Percentiles rank a stretch among this genome's conserved stretches.
Evolutionary conservation across 2,113 vertebrate genomes (phyloP).

Genomic region (Cinclus mexicanus): DNA sequence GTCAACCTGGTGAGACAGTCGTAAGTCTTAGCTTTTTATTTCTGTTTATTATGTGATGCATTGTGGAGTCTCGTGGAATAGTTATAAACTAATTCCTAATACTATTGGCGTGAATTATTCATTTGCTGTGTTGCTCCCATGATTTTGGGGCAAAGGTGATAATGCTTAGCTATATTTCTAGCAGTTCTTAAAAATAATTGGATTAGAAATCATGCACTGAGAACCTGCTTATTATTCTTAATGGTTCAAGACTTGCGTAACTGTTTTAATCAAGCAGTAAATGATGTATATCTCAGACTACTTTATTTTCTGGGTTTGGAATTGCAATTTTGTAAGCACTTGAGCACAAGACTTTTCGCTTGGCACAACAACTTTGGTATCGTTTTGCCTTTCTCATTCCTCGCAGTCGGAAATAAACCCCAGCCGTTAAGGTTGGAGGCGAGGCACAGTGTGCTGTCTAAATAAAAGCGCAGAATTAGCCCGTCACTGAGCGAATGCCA

Average conservation of each 20-base stretch:
- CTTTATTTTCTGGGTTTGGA: constrained; percentile 20
- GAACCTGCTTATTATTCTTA: constrained; percentile 54
- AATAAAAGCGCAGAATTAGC: constrained; percentile 53
- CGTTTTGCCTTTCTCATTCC: constrained; percentile 31
- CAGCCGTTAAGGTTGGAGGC: not conserved
- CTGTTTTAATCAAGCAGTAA: constrained; percentile 59
- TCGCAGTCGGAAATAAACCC: not conserved
- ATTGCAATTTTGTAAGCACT: constrained; percentile 4
- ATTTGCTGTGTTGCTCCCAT: constrained; percentile 12
- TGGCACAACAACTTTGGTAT: constrained; percentile 5
- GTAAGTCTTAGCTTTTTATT: not conserved
- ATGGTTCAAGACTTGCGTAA: constrained; percentile 26
- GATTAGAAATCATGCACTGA: constrained; percentile 46
- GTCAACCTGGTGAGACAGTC: not conserved
- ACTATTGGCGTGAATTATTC: constrained; percentile 34
- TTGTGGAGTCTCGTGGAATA: not conserved
- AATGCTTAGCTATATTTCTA: constrained; percentile 22
- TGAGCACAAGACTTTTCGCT: constrained; percentile 1
- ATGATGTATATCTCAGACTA: constrained; percentile 28
- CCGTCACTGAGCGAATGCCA: not conserved
- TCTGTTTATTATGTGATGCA: not conserved
- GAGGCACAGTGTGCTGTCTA: not conserved
- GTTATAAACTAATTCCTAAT: constrained; percentile 23
- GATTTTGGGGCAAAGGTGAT: constrained; percentile 41
- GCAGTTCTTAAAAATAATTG: constrained; percentile 60